A percentile compares a stretch with the other conserved stretches of the same genome.
Evolutionary conservation across 2,113 vertebrate genomes (phyloP).

Genomic region (Bufo bufo): DNA sequence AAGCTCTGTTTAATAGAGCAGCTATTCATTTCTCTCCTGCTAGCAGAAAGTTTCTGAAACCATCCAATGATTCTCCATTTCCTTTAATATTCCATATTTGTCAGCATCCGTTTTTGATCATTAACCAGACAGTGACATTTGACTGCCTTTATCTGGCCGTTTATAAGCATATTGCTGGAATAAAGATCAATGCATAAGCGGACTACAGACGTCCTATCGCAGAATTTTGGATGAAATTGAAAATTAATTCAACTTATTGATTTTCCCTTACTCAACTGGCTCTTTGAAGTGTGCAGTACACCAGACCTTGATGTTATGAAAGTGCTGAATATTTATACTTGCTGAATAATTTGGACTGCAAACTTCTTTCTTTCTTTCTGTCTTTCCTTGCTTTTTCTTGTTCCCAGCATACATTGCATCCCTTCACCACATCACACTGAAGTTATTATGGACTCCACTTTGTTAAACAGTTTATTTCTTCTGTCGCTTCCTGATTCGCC

Average conservation of each 20-base stretch:
- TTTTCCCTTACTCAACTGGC: constrained; percentile 59
- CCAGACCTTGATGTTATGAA: constrained; percentile 55
- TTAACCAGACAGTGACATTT: constrained; percentile 10
- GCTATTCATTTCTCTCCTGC: neutral
- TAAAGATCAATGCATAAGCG: constrained; percentile 61
- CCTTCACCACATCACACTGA: neutral
- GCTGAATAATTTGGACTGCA: constrained; percentile 42
- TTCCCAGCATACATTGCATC: neutral
- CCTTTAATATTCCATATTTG: neutral
- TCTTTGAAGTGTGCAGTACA: constrained; percentile 55
- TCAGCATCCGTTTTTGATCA: neutral
- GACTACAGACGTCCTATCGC: constrained; percentile 53
- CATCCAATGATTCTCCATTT: neutral
- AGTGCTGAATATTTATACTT: constrained; percentile 20
- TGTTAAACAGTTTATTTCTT: neutral
- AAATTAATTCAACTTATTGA: constrained; percentile 62
- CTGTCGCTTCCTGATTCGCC: neutral
- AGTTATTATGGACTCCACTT: neutral
- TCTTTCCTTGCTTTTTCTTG: neutral
- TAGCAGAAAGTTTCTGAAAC: neutral
- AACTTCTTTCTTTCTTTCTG: neutral
- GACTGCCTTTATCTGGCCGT: constrained; percentile 19
- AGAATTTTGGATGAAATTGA: constrained; percentile 59
- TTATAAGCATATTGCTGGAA: constrained; percentile 42
- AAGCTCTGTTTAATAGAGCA: neutral